These are phyloP conservation scores for Microcebus murinus DNA, from an alignment of 2,113 vertebrate species.

Conservation along the genomic window DNA sequence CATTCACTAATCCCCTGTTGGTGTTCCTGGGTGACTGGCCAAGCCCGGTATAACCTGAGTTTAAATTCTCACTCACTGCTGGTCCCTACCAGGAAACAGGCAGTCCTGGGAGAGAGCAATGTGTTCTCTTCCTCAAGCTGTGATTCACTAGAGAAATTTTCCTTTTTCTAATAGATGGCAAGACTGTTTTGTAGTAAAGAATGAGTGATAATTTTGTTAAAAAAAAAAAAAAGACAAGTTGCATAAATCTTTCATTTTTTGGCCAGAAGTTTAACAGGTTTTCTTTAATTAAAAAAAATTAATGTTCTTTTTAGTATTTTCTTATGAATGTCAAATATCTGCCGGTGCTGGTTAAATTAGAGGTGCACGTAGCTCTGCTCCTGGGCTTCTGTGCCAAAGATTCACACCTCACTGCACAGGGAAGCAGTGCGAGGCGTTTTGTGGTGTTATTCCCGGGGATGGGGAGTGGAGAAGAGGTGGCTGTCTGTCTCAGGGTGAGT, in stretches of 20 bases:
- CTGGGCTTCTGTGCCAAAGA: background rate
- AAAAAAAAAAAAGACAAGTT: background rate
- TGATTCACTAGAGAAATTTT: background rate
- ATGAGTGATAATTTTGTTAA: conserved; percentile 2
- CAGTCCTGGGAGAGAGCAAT: background rate
- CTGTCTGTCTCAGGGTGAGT: background rate
- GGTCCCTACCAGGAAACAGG: background rate
- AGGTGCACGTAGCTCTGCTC: background rate
- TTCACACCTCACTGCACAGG: background rate
- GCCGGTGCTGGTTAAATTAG: conserved; percentile 22
- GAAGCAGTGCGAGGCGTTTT: background rate
- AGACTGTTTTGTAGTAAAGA: background rate
- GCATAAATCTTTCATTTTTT: background rate
- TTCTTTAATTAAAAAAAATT: conserved; percentile 62
- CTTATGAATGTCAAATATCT: conserved; percentile 54
- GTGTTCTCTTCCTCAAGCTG: background rate
- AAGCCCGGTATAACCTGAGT: background rate
- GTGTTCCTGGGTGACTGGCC: background rate
- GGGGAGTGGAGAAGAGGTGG: background rate
- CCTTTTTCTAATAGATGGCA: background rate
- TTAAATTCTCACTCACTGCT: background rate
- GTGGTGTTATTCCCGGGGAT: background rate
- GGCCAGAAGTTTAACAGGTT: conserved; percentile 34
- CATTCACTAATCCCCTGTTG: too few relatives aligned
- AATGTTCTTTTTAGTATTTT: conserved; percentile 30